Percentiles rank a stretch among this genome's conserved stretches.
phyloP scores from a whole-genome alignment of 2,888 invertebrate species.

The Perithous albicinctus region DNA sequence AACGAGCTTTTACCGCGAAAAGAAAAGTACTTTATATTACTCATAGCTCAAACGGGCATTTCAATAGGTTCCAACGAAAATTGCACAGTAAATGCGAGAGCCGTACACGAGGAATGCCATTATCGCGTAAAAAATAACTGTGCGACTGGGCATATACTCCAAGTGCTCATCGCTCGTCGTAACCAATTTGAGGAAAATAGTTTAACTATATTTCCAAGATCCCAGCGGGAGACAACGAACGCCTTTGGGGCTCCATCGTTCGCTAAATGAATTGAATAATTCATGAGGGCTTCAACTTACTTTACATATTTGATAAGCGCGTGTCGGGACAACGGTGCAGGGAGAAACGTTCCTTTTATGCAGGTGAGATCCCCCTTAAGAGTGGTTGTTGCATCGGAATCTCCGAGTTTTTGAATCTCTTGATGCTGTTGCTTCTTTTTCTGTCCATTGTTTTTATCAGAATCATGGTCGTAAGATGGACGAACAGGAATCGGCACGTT shows the following conservation, averaged over 20 bases:
- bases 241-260: neutral
- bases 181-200: slow-evolving; percentile 24
- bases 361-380: slow-evolving; percentile 81
- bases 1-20: too few relatives aligned
- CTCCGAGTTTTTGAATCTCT: slow-evolving; percentile 14
- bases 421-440: slow-evolving; percentile 20
- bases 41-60: too few relatives aligned
- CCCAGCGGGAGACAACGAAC: slow-evolving; percentile 18
- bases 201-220: neutral
- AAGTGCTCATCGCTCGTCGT: neutral
- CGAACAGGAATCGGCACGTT: slow-evolving; percentile 12
- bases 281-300: slow-evolving; percentile 75
- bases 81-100: neutral
- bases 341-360: slow-evolving; percentile 82
- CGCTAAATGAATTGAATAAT: slow-evolving; percentile 49
- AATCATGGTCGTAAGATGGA: slow-evolving; percentile 15
- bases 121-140: slow-evolving; percentile 2
- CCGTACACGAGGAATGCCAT: neutral
- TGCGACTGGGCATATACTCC: neutral
- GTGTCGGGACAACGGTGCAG: slow-evolving; percentile 80
- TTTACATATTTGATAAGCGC: slow-evolving; percentile 84
- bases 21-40: neutral
- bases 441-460: slow-evolving; percentile 9
- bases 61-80: neutral
- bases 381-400: slow-evolving; percentile 17